Conservation (phyloP, 2,113 vertebrate genomes). For the Abramis brama region DNA sequence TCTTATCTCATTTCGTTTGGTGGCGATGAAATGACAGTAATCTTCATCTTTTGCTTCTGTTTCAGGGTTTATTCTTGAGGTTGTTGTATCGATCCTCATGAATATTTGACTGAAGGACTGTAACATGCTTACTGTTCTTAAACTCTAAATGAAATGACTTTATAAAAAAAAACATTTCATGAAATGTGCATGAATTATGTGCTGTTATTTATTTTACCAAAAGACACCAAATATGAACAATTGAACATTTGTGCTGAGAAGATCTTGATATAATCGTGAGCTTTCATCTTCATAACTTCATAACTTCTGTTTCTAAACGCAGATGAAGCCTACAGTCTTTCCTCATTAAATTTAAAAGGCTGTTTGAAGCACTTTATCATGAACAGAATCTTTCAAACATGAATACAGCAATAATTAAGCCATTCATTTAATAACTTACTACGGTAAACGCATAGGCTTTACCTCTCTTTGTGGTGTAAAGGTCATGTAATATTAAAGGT, state of each 20-base stretch:
- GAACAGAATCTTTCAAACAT: neutral
- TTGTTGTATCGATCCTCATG: neutral
- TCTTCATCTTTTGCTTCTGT: neutral
- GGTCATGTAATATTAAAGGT: neutral
- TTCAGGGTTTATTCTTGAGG: neutral
- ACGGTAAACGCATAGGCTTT: neutral
- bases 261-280: neutral
- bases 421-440: neutral
- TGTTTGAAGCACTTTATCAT: slow-evolving; percentile 21
- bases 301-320: neutral
- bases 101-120: neutral
- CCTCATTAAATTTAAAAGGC: neutral
- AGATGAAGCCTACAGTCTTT: neutral
- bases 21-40: neutral
- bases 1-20: neutral
- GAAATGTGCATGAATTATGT: slow-evolving; percentile 15
- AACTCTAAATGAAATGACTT: neutral
- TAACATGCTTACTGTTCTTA: too few relatives aligned
- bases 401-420: slow-evolving; percentile 21
- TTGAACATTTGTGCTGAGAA: neutral
- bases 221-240: neutral
- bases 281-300: neutral
- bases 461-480: neutral
- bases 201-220: neutral
- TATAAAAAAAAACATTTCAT: neutral